Evolutionary conservation across 1,140 invertebrate species (phyloP).

Genomic region (Cherax quadricarinatus): DNA sequence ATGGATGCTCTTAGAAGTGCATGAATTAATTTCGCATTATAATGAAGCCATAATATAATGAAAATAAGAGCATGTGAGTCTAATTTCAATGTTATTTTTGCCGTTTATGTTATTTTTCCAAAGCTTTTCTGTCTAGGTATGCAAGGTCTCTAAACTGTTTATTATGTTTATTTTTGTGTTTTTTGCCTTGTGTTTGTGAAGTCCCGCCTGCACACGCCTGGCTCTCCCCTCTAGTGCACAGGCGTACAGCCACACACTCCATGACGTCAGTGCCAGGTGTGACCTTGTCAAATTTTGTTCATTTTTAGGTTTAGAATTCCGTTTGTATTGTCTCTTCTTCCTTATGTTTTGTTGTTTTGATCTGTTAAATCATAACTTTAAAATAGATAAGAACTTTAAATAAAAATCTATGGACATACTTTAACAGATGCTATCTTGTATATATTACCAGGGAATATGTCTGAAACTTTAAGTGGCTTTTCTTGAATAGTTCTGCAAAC

Average conservation of each 20-base stretch:
- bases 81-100: background rate
- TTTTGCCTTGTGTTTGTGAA: constrained; percentile 36
- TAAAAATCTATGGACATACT: too few species aligned
- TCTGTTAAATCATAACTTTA: background rate
- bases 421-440: too few species aligned
- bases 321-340: background rate
- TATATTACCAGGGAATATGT: too few species aligned
- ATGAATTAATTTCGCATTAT: constrained; percentile 22
- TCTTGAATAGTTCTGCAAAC: too few species aligned
- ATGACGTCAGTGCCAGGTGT: constrained; percentile 50
- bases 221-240: constrained; percentile 49
- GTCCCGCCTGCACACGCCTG: constrained; percentile 50
- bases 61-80: constrained; percentile 27
- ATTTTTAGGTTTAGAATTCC: background rate
- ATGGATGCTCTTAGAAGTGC: constrained; percentile 33
- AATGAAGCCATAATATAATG: constrained; percentile 16
- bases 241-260: constrained; percentile 8
- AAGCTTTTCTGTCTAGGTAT: background rate
- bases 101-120: background rate
- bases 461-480: too few species aligned
- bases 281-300: constrained; percentile 11
- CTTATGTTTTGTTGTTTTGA: background rate
- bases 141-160: constrained; percentile 4
- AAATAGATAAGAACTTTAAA: background rate
- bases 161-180: constrained; percentile 27